phyloP scores from a whole-genome alignment of 2,113 vertebrate species.

The Ophthalmolycus amberensis region DNA sequence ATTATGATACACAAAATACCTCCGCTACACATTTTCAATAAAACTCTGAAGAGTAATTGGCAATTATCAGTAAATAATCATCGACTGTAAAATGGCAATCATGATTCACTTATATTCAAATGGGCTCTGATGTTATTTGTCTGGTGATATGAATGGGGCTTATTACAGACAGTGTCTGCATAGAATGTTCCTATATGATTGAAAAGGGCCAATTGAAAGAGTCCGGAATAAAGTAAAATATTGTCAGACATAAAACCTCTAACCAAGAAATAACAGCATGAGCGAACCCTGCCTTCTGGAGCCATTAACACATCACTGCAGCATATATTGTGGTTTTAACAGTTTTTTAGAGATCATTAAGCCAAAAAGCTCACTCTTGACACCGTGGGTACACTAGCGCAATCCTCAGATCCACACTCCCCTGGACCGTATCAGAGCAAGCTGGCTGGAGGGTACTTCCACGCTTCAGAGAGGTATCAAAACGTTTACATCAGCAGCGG shows the following conservation, averaged over 20 bases:
- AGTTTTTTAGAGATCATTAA: constrained; percentile 8
- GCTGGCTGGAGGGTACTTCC: constrained; percentile 27
- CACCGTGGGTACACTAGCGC: not conserved
- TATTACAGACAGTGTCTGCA: not conserved
- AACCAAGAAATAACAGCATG: not conserved
- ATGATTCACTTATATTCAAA: not conserved
- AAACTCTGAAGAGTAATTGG: not conserved
- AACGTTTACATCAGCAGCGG: constrained; percentile 58
- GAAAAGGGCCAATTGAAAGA: not conserved
- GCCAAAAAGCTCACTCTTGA: constrained; percentile 10
- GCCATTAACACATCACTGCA: constrained; percentile 24
- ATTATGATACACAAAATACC: not conserved
- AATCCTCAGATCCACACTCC: constrained; percentile 15
- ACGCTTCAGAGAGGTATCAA: constrained; percentile 56
- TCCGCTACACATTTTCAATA: not conserved
- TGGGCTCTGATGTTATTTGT: not conserved
- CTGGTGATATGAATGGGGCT: not conserved
- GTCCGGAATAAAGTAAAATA: constrained; percentile 7
- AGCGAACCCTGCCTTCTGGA: constrained; percentile 13
- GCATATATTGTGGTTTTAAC: constrained; percentile 26
- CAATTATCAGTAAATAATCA: not conserved
- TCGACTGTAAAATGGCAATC: not conserved
- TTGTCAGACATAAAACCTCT: not conserved
- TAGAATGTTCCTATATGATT: not conserved
- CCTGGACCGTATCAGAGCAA: constrained; percentile 6